Conservation (phyloP, 2,888 invertebrate genomes). For the Temnothorax ravouxi region DNA sequence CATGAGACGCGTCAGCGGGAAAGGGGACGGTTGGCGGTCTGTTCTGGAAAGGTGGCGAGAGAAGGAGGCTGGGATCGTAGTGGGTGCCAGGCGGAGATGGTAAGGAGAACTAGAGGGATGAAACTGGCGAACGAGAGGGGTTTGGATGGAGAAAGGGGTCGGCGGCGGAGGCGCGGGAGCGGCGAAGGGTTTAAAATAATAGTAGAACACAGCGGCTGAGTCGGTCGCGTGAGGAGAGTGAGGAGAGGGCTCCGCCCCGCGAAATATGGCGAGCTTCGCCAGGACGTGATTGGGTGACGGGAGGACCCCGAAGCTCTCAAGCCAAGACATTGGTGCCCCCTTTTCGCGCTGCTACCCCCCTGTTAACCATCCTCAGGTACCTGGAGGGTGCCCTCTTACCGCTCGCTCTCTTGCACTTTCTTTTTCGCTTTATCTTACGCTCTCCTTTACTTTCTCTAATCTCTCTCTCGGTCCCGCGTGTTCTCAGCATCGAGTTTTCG, state of each 20-base stretch:
- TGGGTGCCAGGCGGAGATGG: slow-evolving; percentile 66
- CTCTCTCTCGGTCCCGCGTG: slow-evolving; percentile 37
- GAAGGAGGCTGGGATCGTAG: slow-evolving; percentile 65
- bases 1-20: slow-evolving; percentile 62
- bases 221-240: slow-evolving; percentile 76
- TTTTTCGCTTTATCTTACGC: slow-evolving; percentile 62
- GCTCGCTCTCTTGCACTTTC: slow-evolving; percentile 67
- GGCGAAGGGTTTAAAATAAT: slow-evolving; percentile 82
- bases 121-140: slow-evolving; percentile 71
- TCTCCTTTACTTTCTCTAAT: slow-evolving; percentile 61
- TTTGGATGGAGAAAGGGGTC: slow-evolving; percentile 45
- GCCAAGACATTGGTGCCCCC: slow-evolving; percentile 86
- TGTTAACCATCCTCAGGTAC: slow-evolving; percentile 76
- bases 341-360: slow-evolving; percentile 77
- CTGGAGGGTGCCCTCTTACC: slow-evolving; percentile 69
- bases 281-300: slow-evolving; percentile 86
- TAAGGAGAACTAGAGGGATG: slow-evolving; percentile 72
- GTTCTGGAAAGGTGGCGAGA: slow-evolving; percentile 54
- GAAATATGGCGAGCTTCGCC: slow-evolving; percentile 85
- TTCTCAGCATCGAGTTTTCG: slow-evolving; percentile 37
- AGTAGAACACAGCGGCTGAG: slow-evolving; percentile 80
- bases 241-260: slow-evolving; percentile 85
- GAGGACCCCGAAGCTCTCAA: slow-evolving; percentile 84
- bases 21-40: slow-evolving; percentile 51
- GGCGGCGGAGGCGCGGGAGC: slow-evolving; percentile 49